These are phyloP conservation scores for Polia nebulosa DNA, from an alignment of 2,888 invertebrate genomes.

Conservation along the genomic window DNA sequence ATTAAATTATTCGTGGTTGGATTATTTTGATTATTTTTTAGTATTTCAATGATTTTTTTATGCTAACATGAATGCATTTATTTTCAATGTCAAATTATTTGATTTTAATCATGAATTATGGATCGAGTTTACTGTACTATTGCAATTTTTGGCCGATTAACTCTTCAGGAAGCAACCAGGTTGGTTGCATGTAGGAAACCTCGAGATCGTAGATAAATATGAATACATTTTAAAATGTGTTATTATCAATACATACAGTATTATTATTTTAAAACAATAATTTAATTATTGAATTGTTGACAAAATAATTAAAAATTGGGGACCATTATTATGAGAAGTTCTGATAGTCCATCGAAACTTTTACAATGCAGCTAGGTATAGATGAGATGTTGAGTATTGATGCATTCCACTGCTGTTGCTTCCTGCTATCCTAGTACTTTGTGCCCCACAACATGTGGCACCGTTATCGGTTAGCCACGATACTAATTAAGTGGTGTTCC, in stretches of 20 bases:
- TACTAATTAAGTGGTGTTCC: not conserved
- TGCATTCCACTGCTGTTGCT: constrained; percentile 9
- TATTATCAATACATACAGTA: not conserved
- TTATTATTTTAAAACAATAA: too few species aligned
- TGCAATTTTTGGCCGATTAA: too few species aligned
- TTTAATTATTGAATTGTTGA: not conserved
- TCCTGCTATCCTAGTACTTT: constrained; percentile 46
- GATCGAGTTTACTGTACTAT: too few species aligned
- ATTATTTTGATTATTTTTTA: too few species aligned
- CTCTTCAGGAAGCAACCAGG: too few species aligned
- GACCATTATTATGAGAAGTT: not conserved
- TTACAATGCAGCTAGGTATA: too few species aligned
- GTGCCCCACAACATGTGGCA: constrained; percentile 81
- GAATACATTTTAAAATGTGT: not conserved
- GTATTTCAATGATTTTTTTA: too few species aligned
- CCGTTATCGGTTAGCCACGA: not conserved
- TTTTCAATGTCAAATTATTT: too few species aligned
- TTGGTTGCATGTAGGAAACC: not conserved
- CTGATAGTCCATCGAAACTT: too few species aligned
- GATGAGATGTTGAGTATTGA: not conserved
- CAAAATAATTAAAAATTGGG: not conserved
- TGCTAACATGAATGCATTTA: too few species aligned
- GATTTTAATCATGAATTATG: too few species aligned
- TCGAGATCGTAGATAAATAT: not conserved
- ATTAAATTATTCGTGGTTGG: too few species aligned